Conservation (phyloP, 2,113 vertebrate genomes). For the Chionodraco myersi region DNA sequence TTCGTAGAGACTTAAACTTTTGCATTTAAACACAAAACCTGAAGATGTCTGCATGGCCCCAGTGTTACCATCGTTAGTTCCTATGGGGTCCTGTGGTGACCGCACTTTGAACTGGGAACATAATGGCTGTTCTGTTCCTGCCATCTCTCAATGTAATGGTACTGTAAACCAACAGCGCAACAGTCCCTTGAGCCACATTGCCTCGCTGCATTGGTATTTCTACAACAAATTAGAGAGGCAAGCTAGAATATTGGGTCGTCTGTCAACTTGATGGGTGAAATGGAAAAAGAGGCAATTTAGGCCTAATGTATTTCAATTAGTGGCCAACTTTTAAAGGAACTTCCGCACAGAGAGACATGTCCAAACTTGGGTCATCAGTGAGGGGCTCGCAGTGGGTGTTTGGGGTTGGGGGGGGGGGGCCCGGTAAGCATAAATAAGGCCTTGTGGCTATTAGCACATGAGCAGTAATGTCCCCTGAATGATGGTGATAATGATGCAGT, state of each 20-base stretch:
- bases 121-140: constrained; percentile 80
- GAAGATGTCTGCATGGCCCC: not conserved
- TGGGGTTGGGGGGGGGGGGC: not conserved
- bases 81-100: constrained; percentile 61
- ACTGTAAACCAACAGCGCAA: constrained; percentile 78
- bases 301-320: constrained; percentile 93
- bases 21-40: not conserved
- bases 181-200: constrained; percentile 74
- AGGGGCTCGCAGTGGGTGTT: constrained; percentile 40
- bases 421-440: constrained; percentile 83
- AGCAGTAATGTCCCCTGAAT: constrained; percentile 85
- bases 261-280: constrained; percentile 94
- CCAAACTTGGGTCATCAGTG: constrained; percentile 59
- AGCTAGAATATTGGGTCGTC: constrained; percentile 90
- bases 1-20: not conserved
- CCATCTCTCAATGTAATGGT: constrained; percentile 79
- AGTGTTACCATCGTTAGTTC: constrained; percentile 17
- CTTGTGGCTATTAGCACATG: constrained; percentile 89
- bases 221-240: constrained; percentile 83
- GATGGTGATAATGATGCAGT: constrained; percentile 80
- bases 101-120: constrained; percentile 72
- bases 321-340: constrained; percentile 77
- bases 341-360: constrained; percentile 65
- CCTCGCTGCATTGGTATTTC: constrained; percentile 70
- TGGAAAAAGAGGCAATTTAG: constrained; percentile 89